phyloP scores from a whole-genome alignment of 2,888 invertebrate genomes.

The Rhimphoctona megacephalus region DNA sequence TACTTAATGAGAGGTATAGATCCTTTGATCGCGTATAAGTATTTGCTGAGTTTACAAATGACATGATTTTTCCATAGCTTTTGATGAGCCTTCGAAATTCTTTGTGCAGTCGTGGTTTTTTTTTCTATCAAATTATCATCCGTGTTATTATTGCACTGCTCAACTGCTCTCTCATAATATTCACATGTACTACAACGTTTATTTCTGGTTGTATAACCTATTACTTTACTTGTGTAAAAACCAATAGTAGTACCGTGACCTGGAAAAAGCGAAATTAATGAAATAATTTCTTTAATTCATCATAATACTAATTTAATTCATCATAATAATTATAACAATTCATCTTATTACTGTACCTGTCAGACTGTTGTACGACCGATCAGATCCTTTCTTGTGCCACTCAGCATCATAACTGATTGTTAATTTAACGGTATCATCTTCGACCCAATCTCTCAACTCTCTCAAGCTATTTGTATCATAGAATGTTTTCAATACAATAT shows the following conservation, averaged over 20 bases:
- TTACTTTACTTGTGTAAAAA: too few species aligned
- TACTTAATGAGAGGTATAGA: conserved; percentile 54
- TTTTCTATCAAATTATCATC: too few species aligned
- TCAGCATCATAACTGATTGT: conserved; percentile 57
- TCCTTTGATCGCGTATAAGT: conserved; percentile 60
- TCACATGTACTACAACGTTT: conserved; percentile 57
- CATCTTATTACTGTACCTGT: conserved; percentile 46
- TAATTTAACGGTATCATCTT: not conserved
- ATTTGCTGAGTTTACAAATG: conserved; percentile 59
- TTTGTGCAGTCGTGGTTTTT: too few species aligned
- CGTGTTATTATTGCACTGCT: conserved; percentile 8
- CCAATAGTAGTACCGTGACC: too few species aligned
- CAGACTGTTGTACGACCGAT: conserved; percentile 61
- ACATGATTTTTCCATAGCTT: too few species aligned
- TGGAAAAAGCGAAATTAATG: too few species aligned
- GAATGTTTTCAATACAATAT: too few species aligned
- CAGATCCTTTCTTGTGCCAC: too few species aligned
- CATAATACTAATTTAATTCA: not conserved
- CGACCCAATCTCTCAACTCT: not conserved
- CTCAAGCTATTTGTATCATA: not conserved
- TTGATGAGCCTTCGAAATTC: too few species aligned
- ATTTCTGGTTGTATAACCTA: conserved; percentile 18
- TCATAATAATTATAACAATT: conserved; percentile 2
- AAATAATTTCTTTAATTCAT: too few species aligned
- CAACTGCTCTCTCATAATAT: too few species aligned